Conservation (phyloP, 1,140 invertebrate species). For the Phymastichus coffea region DNA sequence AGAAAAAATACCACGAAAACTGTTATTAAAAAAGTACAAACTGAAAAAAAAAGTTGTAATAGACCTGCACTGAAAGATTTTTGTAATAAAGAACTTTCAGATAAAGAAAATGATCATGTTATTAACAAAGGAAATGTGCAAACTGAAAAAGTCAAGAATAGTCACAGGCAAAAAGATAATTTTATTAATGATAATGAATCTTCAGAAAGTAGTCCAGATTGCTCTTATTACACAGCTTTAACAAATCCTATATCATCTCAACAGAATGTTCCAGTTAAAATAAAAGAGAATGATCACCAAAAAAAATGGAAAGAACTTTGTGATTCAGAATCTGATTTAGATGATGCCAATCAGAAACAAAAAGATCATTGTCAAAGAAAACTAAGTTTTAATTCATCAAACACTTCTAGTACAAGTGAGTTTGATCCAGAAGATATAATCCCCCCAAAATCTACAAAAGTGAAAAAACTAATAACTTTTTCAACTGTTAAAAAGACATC, state of each 20-base stretch:
- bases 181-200: slow-evolving; percentile 44
- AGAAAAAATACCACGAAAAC: slow-evolving; percentile 36
- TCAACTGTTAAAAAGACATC: too few relatives aligned
- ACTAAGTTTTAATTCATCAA: slow-evolving; percentile 44
- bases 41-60: slow-evolving; percentile 15
- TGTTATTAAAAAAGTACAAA: neutral
- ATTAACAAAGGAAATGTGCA: neutral
- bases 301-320: slow-evolving; percentile 39
- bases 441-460: slow-evolving; percentile 34
- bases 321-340: slow-evolving; percentile 43
- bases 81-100: neutral
- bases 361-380: slow-evolving; percentile 32
- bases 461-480: slow-evolving; percentile 3
- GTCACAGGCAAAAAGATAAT: slow-evolving; percentile 28
- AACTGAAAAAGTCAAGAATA: slow-evolving; percentile 17
- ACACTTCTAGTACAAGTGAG: slow-evolving; percentile 48
- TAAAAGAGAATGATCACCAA: slow-evolving; percentile 10
- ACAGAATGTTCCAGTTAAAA: neutral
- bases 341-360: slow-evolving; percentile 27
- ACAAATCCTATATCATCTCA: slow-evolving; percentile 33
- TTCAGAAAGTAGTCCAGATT: slow-evolving; percentile 33
- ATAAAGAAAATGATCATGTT: slow-evolving; percentile 1
- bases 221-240: slow-evolving; percentile 45
- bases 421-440: slow-evolving; percentile 52
- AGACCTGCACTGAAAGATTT: neutral